Base-by-base conservation (phyloP, 1,140 invertebrate species). In the Caenorhabditis remanei region DNA sequence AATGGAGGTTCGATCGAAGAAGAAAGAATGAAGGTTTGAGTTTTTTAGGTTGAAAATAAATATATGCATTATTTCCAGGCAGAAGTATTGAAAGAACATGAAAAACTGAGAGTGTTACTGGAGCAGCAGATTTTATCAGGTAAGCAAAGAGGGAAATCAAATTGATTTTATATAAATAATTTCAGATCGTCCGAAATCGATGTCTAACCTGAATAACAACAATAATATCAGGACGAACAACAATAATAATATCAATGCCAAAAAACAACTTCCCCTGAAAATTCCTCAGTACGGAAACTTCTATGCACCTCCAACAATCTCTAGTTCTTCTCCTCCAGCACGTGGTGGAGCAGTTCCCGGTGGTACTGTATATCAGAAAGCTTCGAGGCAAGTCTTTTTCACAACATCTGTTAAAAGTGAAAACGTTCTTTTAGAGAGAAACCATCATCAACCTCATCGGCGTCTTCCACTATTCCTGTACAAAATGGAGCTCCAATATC, bases 261-360 rank as follows among this genome's bases (percentile, higher is more conserved):
- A 79, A 79, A 43, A 50, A 14, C 40, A 79, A 79, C 7, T n/a
- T 11, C 71, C 71, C 8, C 19, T 79, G 4, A 79, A 79, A 53
- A 79, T 79, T 24, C 71, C 71, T 24, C 71, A 79, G n/a, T 50
- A 79, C 9, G 71, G 46, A 19, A 79, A 50, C 41, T 79, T 50
- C n/a, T 79, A 79, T 24, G 43, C 71, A 32, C 32, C 32, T 24
- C 71, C 43, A 79, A 13, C 71, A 6, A 7, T 14, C 6, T 4
- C 16, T 8, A 79, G 46, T 79, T 21, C 46, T 19, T 50, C 71
- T 24, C 71, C 71, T 6, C 46, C 71, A 16, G n/a, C 16, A 4
- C 65, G 65, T 24, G 24, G n/a, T 71, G 65, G 41, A n/a, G 65
- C 40, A 19, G 65, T 46, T 16, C 65, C 65, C 19, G 65, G 65